A percentile compares a stretch with the other conserved stretches of the same genome.
Conservation (phyloP, 1,140 invertebrate species). For the Caenorhabditis inopinata region DNA sequence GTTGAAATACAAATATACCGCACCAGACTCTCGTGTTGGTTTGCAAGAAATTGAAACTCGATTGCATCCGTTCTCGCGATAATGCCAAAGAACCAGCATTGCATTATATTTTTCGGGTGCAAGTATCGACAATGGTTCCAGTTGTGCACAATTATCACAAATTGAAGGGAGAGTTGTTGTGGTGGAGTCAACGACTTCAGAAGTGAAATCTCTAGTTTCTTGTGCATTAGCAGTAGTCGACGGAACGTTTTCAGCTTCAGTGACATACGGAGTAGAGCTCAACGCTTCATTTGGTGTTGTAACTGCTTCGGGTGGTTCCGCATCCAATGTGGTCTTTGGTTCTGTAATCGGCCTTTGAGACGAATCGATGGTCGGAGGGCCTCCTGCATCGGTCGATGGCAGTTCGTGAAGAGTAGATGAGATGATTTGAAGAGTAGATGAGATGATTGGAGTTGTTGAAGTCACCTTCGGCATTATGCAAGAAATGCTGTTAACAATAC, state of each 20-base stretch:
- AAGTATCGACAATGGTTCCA: neutral
- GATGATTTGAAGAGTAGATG: constrained; percentile 1
- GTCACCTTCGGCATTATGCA: neutral
- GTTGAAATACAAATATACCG: neutral
- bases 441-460: neutral
- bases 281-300: neutral
- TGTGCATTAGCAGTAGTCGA: neutral
- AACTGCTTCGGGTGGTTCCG: constrained; percentile 4
- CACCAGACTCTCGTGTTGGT: neutral
- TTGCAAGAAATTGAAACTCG: constrained; percentile 10
- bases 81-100: constrained; percentile 17
- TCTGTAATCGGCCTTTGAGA: neutral
- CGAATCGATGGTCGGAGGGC: neutral
- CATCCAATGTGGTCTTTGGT: constrained; percentile 12
- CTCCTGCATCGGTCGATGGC: constrained; percentile 17
- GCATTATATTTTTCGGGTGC: neutral
- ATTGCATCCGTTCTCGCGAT: neutral
- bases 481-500: constrained; percentile 1
- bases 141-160: neutral
- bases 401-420: constrained; percentile 1
- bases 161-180: neutral
- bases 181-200: neutral
- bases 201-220: neutral
- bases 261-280: neutral
- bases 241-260: neutral